Conservation (phyloP, 2,797 vertebrate species). For the Rhabdophis nuchalis region DNA sequence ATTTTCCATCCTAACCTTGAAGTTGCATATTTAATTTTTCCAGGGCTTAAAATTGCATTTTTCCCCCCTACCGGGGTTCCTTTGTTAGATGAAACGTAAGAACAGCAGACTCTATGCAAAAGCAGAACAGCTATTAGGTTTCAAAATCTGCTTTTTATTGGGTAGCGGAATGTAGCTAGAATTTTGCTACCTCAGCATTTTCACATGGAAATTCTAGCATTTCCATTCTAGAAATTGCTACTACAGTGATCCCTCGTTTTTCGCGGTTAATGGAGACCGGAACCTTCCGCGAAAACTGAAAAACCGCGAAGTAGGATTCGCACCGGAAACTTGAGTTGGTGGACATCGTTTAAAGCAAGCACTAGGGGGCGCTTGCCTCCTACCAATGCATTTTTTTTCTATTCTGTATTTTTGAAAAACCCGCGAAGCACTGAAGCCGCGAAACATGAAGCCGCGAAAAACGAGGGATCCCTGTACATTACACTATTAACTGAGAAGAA, state of each 20-base stretch:
- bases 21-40: slow-evolving; percentile 7
- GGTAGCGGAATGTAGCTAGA: slow-evolving; percentile 58
- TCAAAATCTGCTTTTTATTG: slow-evolving; percentile 50
- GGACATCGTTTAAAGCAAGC: too few relatives aligned
- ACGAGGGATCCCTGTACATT: too few relatives aligned
- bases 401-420: too few relatives aligned
- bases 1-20: slow-evolving; percentile 13
- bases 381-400: too few relatives aligned
- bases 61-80: neutral
- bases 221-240: slow-evolving; percentile 67
- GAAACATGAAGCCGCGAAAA: too few relatives aligned
- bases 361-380: too few relatives aligned
- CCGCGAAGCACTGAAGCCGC: too few relatives aligned
- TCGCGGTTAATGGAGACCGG: too few relatives aligned
- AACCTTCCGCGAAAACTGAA: too few relatives aligned
- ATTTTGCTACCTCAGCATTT: slow-evolving; percentile 75
- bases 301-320: too few relatives aligned
- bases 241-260: too few relatives aligned
- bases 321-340: too few relatives aligned
- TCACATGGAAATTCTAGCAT: slow-evolving; percentile 41
- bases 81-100: slow-evolving; percentile 37
- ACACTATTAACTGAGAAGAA: slow-evolving; percentile 61
- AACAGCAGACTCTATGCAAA: slow-evolving; percentile 40
- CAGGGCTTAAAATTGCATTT: slow-evolving; percentile 14
- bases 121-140: slow-evolving; percentile 56